Percentiles rank a stretch among this genome's conserved stretches.
Evolutionary conservation across 2,113 vertebrate genomes (phyloP).

Genomic region (Saguinus imperator): DNA sequence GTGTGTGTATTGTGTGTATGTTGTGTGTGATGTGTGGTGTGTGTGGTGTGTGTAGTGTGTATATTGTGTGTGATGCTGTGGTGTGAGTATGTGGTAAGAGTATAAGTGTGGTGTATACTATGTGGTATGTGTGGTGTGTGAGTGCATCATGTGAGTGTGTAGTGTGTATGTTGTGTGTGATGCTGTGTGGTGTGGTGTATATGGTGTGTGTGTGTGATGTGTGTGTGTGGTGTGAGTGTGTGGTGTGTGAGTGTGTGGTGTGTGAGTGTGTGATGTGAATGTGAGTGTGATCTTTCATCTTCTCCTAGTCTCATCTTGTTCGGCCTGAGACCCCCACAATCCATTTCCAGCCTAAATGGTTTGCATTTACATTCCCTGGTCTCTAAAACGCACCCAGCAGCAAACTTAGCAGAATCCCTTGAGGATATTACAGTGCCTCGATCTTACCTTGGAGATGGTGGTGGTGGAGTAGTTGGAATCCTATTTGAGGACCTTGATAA

Average conservation of each 20-base stretch:
- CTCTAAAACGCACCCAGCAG: neutral
- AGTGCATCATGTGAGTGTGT: neutral
- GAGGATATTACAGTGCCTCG: neutral
- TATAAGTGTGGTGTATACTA: neutral
- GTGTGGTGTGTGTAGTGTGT: neutral
- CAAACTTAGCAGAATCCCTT: neutral
- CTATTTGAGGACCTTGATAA: neutral
- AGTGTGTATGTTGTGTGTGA: neutral
- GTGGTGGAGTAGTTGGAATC: neutral
- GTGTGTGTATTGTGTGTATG: neutral
- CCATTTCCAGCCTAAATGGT: neutral
- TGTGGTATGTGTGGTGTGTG: neutral
- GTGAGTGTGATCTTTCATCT: neutral
- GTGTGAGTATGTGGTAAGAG: too few relatives aligned
- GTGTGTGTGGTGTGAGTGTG: neutral
- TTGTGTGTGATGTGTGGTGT: too few relatives aligned
- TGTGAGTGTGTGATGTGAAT: neutral
- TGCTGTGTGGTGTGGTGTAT: neutral
- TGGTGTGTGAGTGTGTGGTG: neutral
- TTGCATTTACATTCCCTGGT: neutral
- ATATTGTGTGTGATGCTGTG: neutral
- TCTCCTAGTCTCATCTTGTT: neutral
- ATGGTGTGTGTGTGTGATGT: neutral
- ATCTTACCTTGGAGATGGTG: neutral
- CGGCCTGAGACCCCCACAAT: neutral